Evolutionary conservation across 1,140 invertebrate species (phyloP).

Genomic region (Latrodectus geometricus): DNA sequence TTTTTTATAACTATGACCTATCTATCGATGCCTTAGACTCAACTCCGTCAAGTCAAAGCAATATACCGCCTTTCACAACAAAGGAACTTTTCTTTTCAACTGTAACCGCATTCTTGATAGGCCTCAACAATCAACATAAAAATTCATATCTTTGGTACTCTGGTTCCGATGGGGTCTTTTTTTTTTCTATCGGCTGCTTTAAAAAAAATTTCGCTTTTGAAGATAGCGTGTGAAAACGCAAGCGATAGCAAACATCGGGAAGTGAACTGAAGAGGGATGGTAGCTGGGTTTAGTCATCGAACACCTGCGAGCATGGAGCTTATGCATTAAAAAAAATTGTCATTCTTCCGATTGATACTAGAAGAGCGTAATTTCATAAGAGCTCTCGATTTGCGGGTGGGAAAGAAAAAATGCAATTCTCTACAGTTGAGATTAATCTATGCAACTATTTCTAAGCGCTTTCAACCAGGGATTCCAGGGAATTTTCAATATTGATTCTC

Average conservation of each 20-base stretch:
- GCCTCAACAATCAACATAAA: slow-evolving; percentile 45
- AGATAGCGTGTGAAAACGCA: slow-evolving; percentile 55
- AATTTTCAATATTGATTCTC: background rate
- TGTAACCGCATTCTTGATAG: slow-evolving; percentile 50
- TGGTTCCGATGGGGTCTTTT: background rate
- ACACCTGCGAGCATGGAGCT: slow-evolving; percentile 43
- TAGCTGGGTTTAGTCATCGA: slow-evolving; percentile 43
- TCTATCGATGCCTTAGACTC: background rate
- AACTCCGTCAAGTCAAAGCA: background rate
- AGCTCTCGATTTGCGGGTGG: background rate
- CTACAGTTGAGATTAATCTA: background rate
- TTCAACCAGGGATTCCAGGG: background rate
- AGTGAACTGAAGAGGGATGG: slow-evolving; percentile 23
- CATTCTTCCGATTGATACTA: background rate
- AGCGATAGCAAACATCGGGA: slow-evolving; percentile 53
- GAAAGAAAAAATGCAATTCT: background rate
- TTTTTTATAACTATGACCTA: too few relatives aligned
- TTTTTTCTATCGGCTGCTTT: background rate
- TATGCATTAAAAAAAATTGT: slow-evolving; percentile 1
- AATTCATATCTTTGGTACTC: slow-evolving; percentile 49
- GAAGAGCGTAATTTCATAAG: background rate
- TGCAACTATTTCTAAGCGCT: background rate
- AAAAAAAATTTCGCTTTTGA: slow-evolving; percentile 24
- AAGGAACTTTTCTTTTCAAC: background rate
- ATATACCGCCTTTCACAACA: slow-evolving; percentile 11